Percentiles rank a stretch among this genome's conserved stretches.
phyloP scores from a whole-genome alignment of 2,797 vertebrate species.

The Eidolon dupreanum region DNA sequence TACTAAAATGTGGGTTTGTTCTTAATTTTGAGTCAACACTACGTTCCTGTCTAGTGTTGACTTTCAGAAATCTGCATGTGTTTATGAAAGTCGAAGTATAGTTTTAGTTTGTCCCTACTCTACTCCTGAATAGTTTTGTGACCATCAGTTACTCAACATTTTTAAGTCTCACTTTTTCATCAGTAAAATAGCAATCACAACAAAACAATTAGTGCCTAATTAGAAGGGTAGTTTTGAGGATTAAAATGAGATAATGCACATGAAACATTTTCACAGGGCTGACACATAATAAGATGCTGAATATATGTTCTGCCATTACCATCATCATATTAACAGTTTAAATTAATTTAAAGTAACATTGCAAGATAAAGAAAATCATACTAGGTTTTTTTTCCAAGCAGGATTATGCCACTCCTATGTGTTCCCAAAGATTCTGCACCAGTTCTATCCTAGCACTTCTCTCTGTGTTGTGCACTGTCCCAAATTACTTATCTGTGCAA shows the following conservation, averaged over 20 bases:
- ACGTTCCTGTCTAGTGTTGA: not conserved
- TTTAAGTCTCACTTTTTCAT: not conserved
- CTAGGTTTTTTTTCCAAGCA: not conserved
- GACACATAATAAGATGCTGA: not conserved
- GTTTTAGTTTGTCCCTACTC: not conserved
- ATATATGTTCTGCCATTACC: not conserved
- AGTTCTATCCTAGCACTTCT: not conserved
- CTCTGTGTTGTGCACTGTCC: no score
- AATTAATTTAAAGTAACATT: not conserved
- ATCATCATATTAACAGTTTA: not conserved
- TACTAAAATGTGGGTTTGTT: not conserved
- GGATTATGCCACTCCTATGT: not conserved
- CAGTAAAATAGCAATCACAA: not conserved
- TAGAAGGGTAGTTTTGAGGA: not conserved
- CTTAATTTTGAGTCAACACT: not conserved
- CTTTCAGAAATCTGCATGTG: not conserved
- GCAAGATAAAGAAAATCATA: not conserved
- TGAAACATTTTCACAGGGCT: not conserved
- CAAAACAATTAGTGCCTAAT: not conserved
- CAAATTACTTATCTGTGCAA: accelerated
- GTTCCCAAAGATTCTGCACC: not conserved
- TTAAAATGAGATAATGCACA: not conserved
- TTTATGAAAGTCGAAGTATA: not conserved
- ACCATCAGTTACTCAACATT: not conserved
- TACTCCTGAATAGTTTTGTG: not conserved